Evolutionary conservation across 53 echinoderm and acorn worm genomes (phyloP).

Genomic region (Echinometra lucunter): DNA sequence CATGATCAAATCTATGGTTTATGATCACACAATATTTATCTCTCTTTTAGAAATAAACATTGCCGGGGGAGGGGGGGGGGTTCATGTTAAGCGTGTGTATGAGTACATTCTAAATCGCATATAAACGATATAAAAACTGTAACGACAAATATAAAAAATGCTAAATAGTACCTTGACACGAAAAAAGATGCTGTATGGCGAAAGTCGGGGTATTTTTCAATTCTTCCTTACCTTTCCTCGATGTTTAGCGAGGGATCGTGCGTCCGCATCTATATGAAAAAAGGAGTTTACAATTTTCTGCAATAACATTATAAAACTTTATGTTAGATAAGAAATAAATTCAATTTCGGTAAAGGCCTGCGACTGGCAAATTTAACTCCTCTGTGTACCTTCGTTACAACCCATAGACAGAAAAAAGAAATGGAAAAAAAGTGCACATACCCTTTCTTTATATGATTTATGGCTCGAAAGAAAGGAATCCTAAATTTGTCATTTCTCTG

Average conservation of each 20-base stretch:
- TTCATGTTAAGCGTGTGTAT: too few relatives aligned
- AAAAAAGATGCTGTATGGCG: not conserved
- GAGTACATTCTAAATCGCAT: too few relatives aligned
- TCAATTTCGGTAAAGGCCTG: not conserved
- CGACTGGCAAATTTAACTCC: slow-evolving; percentile 13
- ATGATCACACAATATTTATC: too few relatives aligned
- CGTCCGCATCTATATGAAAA: not conserved
- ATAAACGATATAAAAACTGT: too few relatives aligned
- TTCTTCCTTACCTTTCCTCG: not conserved
- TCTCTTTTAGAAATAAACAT: too few relatives aligned
- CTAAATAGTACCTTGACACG: not conserved
- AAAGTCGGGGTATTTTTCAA: not conserved
- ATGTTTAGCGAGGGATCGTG: not conserved
- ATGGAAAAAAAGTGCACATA: not conserved
- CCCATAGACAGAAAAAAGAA: not conserved
- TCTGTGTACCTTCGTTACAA: not conserved
- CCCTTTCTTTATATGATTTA: slow-evolving; percentile 18
- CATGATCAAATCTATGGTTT: too few relatives aligned
- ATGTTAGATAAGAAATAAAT: not conserved
- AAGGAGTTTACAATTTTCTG: not conserved
- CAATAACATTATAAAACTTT: not conserved
- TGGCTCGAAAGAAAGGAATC: not conserved
- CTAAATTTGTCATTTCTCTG: not conserved
- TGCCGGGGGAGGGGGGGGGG: too few relatives aligned
- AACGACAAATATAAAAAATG: too few relatives aligned